Percentiles rank a stretch among this genome's conserved stretches.
phyloP scores from a whole-genome alignment of 2,888 invertebrate species.

The Synanthedon myopaeformis region DNA sequence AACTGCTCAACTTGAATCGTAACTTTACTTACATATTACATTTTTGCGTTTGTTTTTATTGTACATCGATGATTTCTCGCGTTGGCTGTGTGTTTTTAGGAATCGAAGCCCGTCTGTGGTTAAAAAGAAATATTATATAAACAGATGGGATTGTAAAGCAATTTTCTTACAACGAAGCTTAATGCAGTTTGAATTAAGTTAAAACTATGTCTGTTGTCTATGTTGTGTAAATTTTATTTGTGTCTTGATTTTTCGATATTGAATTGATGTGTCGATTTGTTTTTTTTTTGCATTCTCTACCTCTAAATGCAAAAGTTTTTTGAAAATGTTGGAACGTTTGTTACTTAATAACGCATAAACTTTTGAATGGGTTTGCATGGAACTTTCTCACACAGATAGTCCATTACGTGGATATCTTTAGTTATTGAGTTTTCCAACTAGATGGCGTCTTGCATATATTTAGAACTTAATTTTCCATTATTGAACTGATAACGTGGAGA shows the following conservation, averaged over 20 bases:
- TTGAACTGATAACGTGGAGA: no score
- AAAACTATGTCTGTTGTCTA: neutral
- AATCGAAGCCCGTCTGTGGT: neutral
- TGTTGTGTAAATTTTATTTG: neutral
- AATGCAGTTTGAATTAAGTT: neutral
- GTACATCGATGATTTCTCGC: neutral
- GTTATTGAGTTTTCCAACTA: no score
- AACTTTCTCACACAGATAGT: no score
- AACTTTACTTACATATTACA: constrained; percentile 9
- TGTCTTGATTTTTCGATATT: neutral
- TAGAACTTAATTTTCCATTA: no score
- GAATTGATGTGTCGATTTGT: no score
- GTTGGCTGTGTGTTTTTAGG: neutral
- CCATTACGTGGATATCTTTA: no score
- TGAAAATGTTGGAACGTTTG: no score
- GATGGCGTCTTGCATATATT: no score
- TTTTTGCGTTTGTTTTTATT: neutral
- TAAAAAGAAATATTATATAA: neutral
- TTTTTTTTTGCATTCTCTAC: no score
- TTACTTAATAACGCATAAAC: no score
- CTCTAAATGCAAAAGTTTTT: no score
- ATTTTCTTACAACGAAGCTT: neutral
- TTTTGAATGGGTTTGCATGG: no score
- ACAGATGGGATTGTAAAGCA: neutral
- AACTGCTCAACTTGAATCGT: constrained; percentile 17